Evolutionary conservation across 2,113 vertebrate species (phyloP), one percentile per base, ranked within the genome.

Genomic region (Neotragus moschatus): DNA sequence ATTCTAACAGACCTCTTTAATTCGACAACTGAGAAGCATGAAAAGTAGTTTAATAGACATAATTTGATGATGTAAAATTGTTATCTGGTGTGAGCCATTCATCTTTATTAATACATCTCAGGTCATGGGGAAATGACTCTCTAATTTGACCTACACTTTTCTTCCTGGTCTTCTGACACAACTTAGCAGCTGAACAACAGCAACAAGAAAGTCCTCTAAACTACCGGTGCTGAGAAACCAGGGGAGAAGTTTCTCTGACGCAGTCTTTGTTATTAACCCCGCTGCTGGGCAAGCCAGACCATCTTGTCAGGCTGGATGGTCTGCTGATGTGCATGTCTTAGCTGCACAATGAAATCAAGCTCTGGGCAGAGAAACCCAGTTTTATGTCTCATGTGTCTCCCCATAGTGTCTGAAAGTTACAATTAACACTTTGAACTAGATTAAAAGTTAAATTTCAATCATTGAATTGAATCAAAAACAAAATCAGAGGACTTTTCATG

Each of bases 31-130:
- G 95, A 30, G 82, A 97, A 90, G 49, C 92, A 97, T 94, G 84
- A 96, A 97, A 90, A 95, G 73, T 82, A 79, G 60, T 79, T 97
- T 93, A 97, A 97, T 90, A 96, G 92, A 94, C 56, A 94, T 96
- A 96, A 97, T 98, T 91, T 58, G 47, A 97, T 96, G 90, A 73
- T 73, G 81, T 93, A 93, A 97, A 91, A 97, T 91, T 97, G 61
- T 96, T 98, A 91, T 86, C 82, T 96, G 47, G 21, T 93, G 56
- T 94, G 21, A 97, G 56, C 63, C 84, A 88, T 96, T 98, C 21
- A 39, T 97, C 85, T 95, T 88, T 33, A 6, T 63, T 96, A 94
- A 93, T 75, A 75, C 1, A 47, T 84, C 23, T 63, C 63, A 93
- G 92, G 70, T 95, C 86, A 91, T 10, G 1, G 43, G 75, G 87